Evolutionary conservation across 2,113 vertebrate species (phyloP).

Genomic region (Sebastes schlegelii): DNA sequence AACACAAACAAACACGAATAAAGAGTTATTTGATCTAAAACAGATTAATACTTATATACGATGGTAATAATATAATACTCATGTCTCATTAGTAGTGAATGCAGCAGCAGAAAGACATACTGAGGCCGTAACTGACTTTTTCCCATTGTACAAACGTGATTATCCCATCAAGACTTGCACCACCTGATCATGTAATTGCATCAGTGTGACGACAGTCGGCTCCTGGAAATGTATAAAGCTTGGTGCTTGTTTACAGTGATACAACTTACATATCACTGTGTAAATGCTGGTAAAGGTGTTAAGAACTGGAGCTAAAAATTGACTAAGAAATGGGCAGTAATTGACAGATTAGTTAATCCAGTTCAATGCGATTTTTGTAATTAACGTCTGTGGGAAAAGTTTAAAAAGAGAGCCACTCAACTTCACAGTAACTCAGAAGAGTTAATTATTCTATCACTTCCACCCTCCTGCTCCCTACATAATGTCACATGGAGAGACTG

Average conservation of each 20-base stretch:
- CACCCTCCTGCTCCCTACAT: conserved; percentile 36
- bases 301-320: conserved; percentile 15
- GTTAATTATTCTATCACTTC: neutral
- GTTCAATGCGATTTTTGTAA: neutral
- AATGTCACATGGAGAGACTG: conserved; percentile 17
- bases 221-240: conserved; percentile 26
- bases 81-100: neutral
- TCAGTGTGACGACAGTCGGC: conserved; percentile 3
- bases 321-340: conserved; percentile 44
- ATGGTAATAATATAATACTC: conserved; percentile 3
- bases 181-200: conserved; percentile 17
- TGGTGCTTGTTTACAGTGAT: conserved; percentile 27
- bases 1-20: neutral
- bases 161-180: conserved; percentile 13
- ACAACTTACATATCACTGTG: neutral
- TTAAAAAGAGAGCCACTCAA: conserved; percentile 15
- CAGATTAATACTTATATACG: neutral
- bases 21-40: conserved; percentile 1
- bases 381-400: conserved; percentile 14
- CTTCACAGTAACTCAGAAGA: conserved; percentile 13
- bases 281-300: conserved; percentile 42
- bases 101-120: neutral
- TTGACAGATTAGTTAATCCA: conserved; percentile 3
- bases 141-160: neutral
- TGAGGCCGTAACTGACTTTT: neutral